Base-by-base conservation (phyloP, 2,888 invertebrate genomes). In the Drosophila imparisetae region DNA sequence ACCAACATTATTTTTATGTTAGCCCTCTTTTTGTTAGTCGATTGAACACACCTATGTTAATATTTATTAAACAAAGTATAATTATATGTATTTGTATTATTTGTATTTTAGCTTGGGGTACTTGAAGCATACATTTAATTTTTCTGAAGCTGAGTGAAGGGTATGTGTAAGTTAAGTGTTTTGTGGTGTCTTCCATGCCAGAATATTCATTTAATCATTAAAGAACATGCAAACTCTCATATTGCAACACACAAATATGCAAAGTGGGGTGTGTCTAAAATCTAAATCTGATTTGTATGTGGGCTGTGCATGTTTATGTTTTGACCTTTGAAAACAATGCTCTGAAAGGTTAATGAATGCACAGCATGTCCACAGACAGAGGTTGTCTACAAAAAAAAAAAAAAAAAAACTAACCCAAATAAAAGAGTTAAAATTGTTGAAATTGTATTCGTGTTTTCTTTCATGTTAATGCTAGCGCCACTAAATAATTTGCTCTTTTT, bases 381-480 rank as follows among this genome's bases (percentile, higher is more conserved):
- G 36, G 38, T 60, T 45, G n/a, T 15, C 18, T 32, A 30, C 32
- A 50, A 57, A 53, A 36, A 11, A 24, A n/a, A n/a, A n/a, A 54
- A 58, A 52, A 13, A 15, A n/a, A 11, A 0, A 34, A 36, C 15
- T 5, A 62, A 59, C 15, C 53, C 53, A 57, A 48, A 42, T 45
- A 60, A 64, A 74, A 66, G 57, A 73, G 70, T 74, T 71, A 38
- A 87, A 80, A 89, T 85, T 82, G 87, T 82, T 85, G 8, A 75
- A 80, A 87, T 81, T 71, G 73, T 54, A 73, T 78, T 78, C 66
- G 78, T 72, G 67, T 67, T 71, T 66, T 36, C 75, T 72, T 89
- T 80, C 73, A 80, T 83, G 66, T 72, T 68, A 75, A 72, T 75
- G 68, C 59, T 64, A 72, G 80, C 62, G 66, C 60, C 64, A 80